These are phyloP conservation scores for Boulengeromyrus knoepffleri DNA, from an alignment of 2,113 vertebrate species.

Conservation along the genomic window DNA sequence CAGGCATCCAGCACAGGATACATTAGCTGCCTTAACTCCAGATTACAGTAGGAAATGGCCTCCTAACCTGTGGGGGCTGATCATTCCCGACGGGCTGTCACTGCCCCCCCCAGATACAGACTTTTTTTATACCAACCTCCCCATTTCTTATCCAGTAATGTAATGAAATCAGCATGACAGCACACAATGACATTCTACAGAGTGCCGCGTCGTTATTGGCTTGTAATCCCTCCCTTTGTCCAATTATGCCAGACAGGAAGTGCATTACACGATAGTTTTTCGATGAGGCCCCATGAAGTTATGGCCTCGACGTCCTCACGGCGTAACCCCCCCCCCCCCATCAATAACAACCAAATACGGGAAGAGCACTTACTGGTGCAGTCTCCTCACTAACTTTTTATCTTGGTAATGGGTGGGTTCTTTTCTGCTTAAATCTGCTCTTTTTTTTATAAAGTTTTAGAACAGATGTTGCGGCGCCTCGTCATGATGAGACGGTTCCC, in stretches of 20 bases:
- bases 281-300: constrained; percentile 28
- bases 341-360: constrained; percentile 46
- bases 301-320: constrained; percentile 24
- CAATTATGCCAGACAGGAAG: constrained; percentile 34
- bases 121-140: constrained; percentile 26
- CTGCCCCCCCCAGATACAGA: constrained; percentile 26
- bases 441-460: constrained; percentile 53
- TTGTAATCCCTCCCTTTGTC: constrained; percentile 34
- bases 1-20: constrained; percentile 25
- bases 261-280: constrained; percentile 30
- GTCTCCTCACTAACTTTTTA: constrained; percentile 52
- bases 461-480: neutral
- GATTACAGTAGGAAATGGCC: constrained; percentile 37
- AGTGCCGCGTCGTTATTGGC: constrained; percentile 26
- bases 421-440: constrained; percentile 45
- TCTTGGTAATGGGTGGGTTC: constrained; percentile 38
- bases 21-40: constrained; percentile 30
- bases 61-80: constrained; percentile 20
- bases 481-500: too few species aligned
- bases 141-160: constrained; percentile 33
- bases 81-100: constrained; percentile 34
- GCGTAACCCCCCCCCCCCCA: constrained; percentile 15
- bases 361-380: constrained; percentile 49
- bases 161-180: constrained; percentile 46
- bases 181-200: constrained; percentile 41